Conservation (phyloP, 2,797 vertebrate genomes). For the Syngnathus acus region DNA sequence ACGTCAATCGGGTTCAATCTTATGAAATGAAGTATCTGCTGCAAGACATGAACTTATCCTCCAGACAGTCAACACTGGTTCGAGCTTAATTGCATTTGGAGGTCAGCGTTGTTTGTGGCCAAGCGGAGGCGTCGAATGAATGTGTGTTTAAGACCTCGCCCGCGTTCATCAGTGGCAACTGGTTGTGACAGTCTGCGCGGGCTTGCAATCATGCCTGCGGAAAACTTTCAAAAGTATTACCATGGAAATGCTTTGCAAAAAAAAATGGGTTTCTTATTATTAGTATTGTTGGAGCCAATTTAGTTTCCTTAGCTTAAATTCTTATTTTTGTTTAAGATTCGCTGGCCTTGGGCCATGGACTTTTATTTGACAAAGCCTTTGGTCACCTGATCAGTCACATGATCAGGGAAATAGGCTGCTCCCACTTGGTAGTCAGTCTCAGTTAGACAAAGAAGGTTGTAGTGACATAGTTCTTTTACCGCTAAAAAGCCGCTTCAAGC, state of each 20-base stretch:
- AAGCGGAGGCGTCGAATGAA: not conserved
- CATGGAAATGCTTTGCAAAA: slow-evolving; percentile 19
- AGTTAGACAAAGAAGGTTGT: too few relatives aligned
- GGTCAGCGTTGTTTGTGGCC: not conserved
- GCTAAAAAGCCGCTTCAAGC: too few relatives aligned
- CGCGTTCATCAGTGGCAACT: slow-evolving; percentile 10
- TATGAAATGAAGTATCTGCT: not conserved
- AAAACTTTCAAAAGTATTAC: not conserved
- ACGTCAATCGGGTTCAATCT: not conserved
- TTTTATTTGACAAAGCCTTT: too few relatives aligned
- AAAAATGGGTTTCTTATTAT: slow-evolving; percentile 20
- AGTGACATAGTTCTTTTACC: too few relatives aligned
- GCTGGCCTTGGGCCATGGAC: too few relatives aligned
- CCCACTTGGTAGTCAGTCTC: too few relatives aligned
- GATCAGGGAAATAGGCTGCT: too few relatives aligned
- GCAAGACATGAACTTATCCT: slow-evolving; percentile 3
- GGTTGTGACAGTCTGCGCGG: slow-evolving; percentile 16
- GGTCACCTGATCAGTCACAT: too few relatives aligned
- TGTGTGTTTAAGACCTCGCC: slow-evolving; percentile 1
- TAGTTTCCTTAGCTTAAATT: too few relatives aligned
- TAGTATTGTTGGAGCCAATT: not conserved
- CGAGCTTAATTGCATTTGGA: slow-evolving; percentile 2
- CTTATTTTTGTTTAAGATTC: too few relatives aligned
- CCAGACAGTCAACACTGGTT: slow-evolving; percentile 8
- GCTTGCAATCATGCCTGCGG: slow-evolving; percentile 32